Evolutionary conservation across 2,888 invertebrate species (phyloP).

Genomic region (Cecidostiba fungosa): DNA sequence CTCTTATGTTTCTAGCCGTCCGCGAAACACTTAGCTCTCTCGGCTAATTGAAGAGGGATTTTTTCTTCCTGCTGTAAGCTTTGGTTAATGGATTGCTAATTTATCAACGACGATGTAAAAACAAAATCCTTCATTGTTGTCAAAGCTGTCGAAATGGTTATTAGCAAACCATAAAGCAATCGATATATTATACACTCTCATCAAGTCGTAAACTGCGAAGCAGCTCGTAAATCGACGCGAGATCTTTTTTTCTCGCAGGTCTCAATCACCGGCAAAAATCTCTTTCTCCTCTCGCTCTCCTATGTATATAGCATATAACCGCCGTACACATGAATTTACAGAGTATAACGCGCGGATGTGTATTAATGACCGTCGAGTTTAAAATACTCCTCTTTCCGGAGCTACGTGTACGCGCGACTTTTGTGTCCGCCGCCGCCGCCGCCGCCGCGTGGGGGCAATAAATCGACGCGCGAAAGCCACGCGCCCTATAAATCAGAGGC

Average conservation of each 20-base stretch:
- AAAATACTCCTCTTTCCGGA: slow-evolving; percentile 69
- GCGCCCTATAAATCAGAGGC: slow-evolving; percentile 74
- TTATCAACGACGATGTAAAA: neutral
- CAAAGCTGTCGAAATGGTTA: too few relatives aligned
- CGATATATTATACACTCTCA: too few relatives aligned
- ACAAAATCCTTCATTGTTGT: too few relatives aligned
- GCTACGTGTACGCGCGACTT: slow-evolving; percentile 61
- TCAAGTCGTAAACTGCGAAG: too few relatives aligned
- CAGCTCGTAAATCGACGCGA: neutral
- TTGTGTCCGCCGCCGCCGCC: slow-evolving; percentile 62
- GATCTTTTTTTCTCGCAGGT: too few relatives aligned
- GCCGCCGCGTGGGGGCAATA: slow-evolving; percentile 64
- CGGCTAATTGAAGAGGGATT: neutral
- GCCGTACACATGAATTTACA: neutral
- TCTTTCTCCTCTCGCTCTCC: neutral
- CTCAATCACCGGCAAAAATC: neutral
- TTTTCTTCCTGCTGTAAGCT: neutral
- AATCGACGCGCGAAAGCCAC: slow-evolving; percentile 64
- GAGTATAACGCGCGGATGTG: slow-evolving; percentile 63
- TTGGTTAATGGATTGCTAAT: neutral
- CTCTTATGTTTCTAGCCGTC: neutral
- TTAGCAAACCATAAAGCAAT: too few relatives aligned
- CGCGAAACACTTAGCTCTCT: neutral
- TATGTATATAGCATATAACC: neutral
- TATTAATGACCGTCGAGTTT: slow-evolving; percentile 74